Percentiles rank a stretch among this genome's conserved stretches.
Conservation (phyloP, 2,113 vertebrate species). For the Lepus europaeus region DNA sequence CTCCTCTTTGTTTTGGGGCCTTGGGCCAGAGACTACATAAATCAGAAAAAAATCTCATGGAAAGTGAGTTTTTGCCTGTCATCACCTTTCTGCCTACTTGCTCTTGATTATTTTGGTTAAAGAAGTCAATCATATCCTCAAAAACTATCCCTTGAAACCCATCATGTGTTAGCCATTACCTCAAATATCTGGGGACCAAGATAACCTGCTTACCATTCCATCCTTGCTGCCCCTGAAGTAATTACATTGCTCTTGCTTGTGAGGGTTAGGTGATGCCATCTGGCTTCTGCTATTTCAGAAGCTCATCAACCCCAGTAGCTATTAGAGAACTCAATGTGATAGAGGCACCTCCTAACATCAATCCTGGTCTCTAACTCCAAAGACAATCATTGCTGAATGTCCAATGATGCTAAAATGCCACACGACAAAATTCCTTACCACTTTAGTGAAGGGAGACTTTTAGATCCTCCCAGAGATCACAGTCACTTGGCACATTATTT, state of each 20-base stretch:
- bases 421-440: not conserved
- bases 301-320: not conserved
- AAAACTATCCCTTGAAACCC: not conserved
- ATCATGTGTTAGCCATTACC: not conserved
- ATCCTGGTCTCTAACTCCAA: not conserved
- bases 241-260: not conserved
- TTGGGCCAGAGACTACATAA: too few relatives aligned
- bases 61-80: not conserved
- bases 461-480: not conserved
- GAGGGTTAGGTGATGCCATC: not conserved
- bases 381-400: not conserved
- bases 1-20: not conserved
- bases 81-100: not conserved
- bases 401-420: not conserved
- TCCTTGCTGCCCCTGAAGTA: not conserved
- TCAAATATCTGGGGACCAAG: not conserved
- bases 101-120: not conserved
- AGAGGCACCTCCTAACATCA: not conserved
- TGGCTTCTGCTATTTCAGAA: slow-evolving; percentile 25
- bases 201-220: not conserved
- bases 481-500: not conserved
- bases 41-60: not conserved
- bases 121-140: not conserved
- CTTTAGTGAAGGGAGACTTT: not conserved
- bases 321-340: not conserved